These are phyloP conservation scores for Phalacrocorax aristotelis DNA, from an alignment of 2,113 vertebrate species.

Conservation along the genomic window DNA sequence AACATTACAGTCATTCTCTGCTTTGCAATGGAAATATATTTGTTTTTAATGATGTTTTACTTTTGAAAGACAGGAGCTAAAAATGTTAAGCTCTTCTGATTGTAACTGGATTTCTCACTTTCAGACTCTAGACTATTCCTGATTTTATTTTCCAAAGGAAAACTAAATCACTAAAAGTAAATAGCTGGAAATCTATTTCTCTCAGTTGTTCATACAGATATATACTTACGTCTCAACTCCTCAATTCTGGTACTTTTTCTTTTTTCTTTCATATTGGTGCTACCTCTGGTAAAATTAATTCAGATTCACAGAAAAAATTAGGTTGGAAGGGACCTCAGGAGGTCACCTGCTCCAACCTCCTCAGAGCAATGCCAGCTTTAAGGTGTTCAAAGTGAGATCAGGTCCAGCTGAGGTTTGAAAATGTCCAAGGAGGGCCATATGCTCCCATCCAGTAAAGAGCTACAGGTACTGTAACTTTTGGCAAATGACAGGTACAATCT, in stretches of 20 bases:
- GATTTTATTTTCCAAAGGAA: neutral
- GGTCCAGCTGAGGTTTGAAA: accelerated
- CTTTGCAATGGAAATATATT: neutral
- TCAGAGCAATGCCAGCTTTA: neutral
- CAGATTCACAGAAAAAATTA: neutral
- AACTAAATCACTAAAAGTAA: neutral
- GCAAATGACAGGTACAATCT: neutral
- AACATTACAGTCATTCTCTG: constrained; percentile 13
- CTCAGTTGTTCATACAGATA: neutral
- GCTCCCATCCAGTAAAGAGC: neutral
- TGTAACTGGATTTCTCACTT: neutral
- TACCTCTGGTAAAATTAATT: neutral
- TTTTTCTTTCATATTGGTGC: neutral
- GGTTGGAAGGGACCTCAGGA: neutral
- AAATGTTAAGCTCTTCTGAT: neutral
- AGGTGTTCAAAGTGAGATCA: neutral
- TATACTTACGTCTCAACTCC: neutral
- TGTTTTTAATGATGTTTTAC: neutral
- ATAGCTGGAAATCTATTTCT: neutral
- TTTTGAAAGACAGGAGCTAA: constrained; percentile 19
- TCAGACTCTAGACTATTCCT: neutral
- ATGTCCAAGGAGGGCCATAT: neutral
- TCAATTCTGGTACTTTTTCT: neutral
- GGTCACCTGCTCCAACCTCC: neutral
- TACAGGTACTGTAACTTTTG: neutral